Base-by-base conservation (phyloP, 1,140 invertebrate species). In the Microplitis demolitor region DNA sequence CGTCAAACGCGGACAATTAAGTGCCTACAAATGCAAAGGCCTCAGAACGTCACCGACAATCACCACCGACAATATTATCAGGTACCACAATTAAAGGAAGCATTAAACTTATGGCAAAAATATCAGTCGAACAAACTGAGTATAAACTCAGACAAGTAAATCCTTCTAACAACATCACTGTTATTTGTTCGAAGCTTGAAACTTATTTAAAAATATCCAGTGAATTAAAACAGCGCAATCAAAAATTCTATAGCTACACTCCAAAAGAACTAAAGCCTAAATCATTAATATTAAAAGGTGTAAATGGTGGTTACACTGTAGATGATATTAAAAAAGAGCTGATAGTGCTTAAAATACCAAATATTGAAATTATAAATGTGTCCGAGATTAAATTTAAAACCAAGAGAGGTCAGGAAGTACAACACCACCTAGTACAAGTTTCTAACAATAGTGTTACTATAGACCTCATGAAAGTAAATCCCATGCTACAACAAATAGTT, bases 211-310 rank as follows among this genome's bases (percentile, higher is more conserved):
- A 58, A 4, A 24, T 58, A 24, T 24, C 8, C 24, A 24, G 24
- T 24, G 8, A 24, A 24, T 24, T 58, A 5, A 58, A 24, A 24
- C n/a, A 24, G 6, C 16, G 24, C 16, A 8, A 35, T 54, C 13
- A 51, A 62, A 31, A 60, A 58, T 66, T 50, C 14, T 56, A 66
- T 16, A 71, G 68, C 4, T 74, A 64, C 33, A 74, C 73, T 9
- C 73, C 73, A 31, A 74, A 71, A 67, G 8, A 66, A 5, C 34
- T 33, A 0, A 74, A 74, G 33, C 54, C 61, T 0, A 74, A 51
- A 9, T 11, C 37, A 14, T 8, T 74, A 1, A 56, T 74, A 0
- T 53, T 74, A 11, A 74, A 74, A 51, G 73, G 73, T 4, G 64
- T 74, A 4, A 70, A 51, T 35, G 73, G 68, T 4, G 62, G 39